Conservation (phyloP, 2,888 invertebrate genomes). For the Oligia latruncula region DNA sequence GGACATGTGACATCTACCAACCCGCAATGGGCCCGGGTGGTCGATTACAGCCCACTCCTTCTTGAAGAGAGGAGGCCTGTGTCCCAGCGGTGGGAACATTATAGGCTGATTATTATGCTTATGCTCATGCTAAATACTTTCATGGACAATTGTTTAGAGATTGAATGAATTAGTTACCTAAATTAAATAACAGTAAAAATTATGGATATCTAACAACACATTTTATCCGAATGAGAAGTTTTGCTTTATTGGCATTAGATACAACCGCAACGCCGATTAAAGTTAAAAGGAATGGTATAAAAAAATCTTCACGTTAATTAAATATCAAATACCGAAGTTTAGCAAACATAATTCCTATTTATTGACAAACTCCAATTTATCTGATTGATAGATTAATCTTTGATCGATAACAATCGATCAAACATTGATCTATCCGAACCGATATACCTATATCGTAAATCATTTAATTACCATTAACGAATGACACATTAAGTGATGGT, state of each 20-base stretch:
- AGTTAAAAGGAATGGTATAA: slow-evolving; percentile 3
- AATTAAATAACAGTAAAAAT: neutral
- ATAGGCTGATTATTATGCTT: neutral
- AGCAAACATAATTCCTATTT: slow-evolving; percentile 47
- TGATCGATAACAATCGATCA: slow-evolving; percentile 21
- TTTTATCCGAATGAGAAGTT: neutral
- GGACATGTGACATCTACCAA: too few species aligned
- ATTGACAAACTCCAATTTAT: slow-evolving; percentile 52
- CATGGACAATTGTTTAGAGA: neutral
- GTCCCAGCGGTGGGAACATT: neutral
- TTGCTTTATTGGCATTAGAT: neutral
- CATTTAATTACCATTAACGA: slow-evolving; percentile 45
- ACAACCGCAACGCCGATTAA: neutral
- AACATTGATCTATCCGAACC: slow-evolving; percentile 3
- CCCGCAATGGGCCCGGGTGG: too few species aligned
- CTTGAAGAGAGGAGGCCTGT: too few species aligned
- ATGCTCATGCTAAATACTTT: neutral
- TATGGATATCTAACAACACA: too few species aligned
- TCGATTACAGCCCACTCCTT: too few species aligned
- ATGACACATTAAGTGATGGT: slow-evolving; percentile 28
- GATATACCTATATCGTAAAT: slow-evolving; percentile 43
- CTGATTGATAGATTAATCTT: slow-evolving; percentile 52
- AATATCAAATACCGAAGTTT: slow-evolving; percentile 27
- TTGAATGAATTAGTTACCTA: neutral
- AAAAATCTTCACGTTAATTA: slow-evolving; percentile 15